Evolutionary conservation across 2,888 invertebrate species (phyloP), one percentile per base, ranked within the genome.

Genomic region (Eilema depressum): DNA sequence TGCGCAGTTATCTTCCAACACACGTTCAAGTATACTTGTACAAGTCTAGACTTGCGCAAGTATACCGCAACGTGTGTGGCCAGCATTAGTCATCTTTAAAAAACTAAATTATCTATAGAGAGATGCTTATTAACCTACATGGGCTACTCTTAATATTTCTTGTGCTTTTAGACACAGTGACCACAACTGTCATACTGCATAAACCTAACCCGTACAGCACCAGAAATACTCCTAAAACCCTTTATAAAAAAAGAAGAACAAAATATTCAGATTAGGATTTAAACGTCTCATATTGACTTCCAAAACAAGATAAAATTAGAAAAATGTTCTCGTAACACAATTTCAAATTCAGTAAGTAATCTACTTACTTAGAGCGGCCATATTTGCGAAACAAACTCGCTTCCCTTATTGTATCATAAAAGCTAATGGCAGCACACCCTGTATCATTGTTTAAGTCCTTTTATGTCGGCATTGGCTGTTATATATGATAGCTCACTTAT

Each of bases 371-470:
- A 78, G 56, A 75, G 71, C 75, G 77, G 71, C 82, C 81, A 76
- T 83, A 82, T 85, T 85, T 84, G 82, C 79, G 73, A 63, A 75
- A 62, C 77, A 75, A 76, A 79, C 76, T 77, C 78, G 69, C 76
- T 75, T 78, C 75, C 77, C 79, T 86, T 83, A 86, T 85, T 84
- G 86, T 83, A 83, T 77, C 80, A 86, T 91, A 90, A 91, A 91
- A 89, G 85, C 83, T 88, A 88, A 91, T 83, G 86, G 85, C 70
- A 75, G 73, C 86, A 77, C 85, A 86, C 85, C 81, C 85, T 85
- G 86, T 86, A 87, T 88, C 87, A 88, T 90, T 91, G 88, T 91
- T 89, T 87, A 79, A 76, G 76, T 77, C 78, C 78, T 77, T 86
- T 73, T 83, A 83, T 83, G 79, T 80, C 75, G 75, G 76, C 79